Percentiles rank a stretch among this genome's conserved stretches.
Evolutionary conservation across 2,113 vertebrate genomes (phyloP).

Genomic region (Brevimyrus niger): DNA sequence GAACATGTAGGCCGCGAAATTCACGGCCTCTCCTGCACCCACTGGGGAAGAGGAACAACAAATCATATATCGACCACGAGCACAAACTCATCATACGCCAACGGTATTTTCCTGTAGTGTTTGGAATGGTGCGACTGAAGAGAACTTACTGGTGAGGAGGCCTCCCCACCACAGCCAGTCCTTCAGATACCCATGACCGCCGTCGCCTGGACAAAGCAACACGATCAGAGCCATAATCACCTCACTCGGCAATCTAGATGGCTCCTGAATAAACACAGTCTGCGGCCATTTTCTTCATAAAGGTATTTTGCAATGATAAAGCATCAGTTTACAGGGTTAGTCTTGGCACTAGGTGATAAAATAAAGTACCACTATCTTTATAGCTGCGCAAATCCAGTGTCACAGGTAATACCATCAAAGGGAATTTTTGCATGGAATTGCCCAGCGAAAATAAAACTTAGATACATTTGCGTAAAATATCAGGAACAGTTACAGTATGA

Average conservation of each 20-base stretch:
- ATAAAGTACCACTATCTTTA: background rate
- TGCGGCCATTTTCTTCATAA: background rate
- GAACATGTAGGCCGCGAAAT: constrained; percentile 91
- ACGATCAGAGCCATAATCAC: background rate
- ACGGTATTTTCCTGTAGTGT: background rate
- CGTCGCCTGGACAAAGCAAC: constrained; percentile 65
- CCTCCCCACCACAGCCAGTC: constrained; percentile 95
- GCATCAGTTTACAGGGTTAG: background rate
- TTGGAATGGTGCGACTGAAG: background rate
- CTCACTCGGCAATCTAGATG: background rate
- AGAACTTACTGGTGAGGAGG: constrained; percentile 83
- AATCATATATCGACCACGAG: background rate
- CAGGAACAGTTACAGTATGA: background rate
- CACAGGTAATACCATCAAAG: background rate
- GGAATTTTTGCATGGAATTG: background rate
- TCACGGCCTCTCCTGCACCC: constrained; percentile 85
- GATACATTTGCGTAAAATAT: background rate
- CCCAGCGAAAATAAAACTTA: background rate
- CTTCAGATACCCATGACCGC: constrained; percentile 88
- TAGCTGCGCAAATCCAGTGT: background rate
- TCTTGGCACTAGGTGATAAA: background rate
- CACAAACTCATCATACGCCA: background rate
- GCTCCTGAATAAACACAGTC: background rate
- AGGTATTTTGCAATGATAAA: background rate
- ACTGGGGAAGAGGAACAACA: constrained; percentile 60